Base-by-base conservation (phyloP, 2,797 vertebrate species). In the Notoglanidium macrostoma region DNA sequence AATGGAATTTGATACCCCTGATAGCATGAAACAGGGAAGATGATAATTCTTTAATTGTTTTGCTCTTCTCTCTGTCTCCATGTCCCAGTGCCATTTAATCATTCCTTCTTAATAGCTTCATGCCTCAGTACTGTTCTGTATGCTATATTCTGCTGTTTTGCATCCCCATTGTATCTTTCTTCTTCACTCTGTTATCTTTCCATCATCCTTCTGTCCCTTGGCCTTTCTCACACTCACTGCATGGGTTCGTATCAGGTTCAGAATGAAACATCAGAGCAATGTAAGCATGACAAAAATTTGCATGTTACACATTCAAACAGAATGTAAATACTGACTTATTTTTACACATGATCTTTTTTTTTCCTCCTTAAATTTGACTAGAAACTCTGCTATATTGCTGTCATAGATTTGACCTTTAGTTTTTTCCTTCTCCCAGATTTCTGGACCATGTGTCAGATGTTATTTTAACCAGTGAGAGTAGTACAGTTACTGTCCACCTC, bases 371-470 rank as follows among this genome's bases (percentile, higher is more conserved):
- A 51, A 76, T 89, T 82, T 80, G 2, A 86, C 85, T 88, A 91
- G 90, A 91, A 93, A 92, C 89, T 44, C 82, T 84, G 74, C 74
- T 40, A 89, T 92, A 92, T 92, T 92, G 91, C 93, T 92, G 89
- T 90, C 89, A 88, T 81, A 73, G 77, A 91, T 68, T 86, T 83
- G 67, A 90, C 88, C 76, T 87, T 89, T 89, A 6, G 19, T 74
- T 49, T 54, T 29, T 5, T 6, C 40, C 29, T 85, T 82, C 82
- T 81, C 77, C 88, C 72, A 85, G 85, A 74, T 83, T 88, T 90
- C 51, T 86, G 87, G 82, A 91, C 91, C 85, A 92, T 90, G 82
- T 88, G 49, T 87, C 74, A 88, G 86, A 90, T 88, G 74, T 65
- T 89, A 78, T 91, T 91, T 85, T 83, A 89, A 88, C 40, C 88